These are phyloP conservation scores for Astatoreochromis straeleni DNA, from an alignment of 2,113 vertebrate genomes.

Conservation along the genomic window DNA sequence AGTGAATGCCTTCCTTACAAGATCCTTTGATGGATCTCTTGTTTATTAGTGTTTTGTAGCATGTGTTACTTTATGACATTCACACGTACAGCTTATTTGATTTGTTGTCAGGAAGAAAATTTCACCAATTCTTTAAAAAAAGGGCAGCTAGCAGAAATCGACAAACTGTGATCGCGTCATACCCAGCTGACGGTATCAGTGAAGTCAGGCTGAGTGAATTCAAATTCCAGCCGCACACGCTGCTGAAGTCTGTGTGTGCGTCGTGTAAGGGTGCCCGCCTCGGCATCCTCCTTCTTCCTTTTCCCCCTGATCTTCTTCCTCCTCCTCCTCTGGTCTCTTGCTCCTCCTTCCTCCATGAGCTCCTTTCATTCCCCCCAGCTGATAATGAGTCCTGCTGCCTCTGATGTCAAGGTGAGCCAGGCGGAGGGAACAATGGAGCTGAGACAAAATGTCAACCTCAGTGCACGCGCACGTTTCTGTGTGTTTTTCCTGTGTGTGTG, in stretches of 20 bases:
- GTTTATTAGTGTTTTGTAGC: slow-evolving; percentile 19
- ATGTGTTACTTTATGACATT: background rate
- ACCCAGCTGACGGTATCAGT: background rate
- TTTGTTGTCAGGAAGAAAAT: background rate
- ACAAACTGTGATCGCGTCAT: background rate
- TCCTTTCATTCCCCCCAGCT: slow-evolving; percentile 64
- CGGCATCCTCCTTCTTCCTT: slow-evolving; percentile 37
- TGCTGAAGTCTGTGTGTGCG: background rate
- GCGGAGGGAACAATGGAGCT: slow-evolving; percentile 64
- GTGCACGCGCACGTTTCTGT: background rate
- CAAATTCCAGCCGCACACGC: slow-evolving; percentile 7
- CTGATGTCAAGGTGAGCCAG: slow-evolving; percentile 71
- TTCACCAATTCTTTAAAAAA: background rate
- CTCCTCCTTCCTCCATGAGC: slow-evolving; percentile 43
- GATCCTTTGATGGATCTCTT: slow-evolving; percentile 1
- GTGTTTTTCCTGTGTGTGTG: background rate
- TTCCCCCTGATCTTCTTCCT: slow-evolving; percentile 28
- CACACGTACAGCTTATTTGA: background rate
- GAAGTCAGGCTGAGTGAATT: background rate
- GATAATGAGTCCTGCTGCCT: slow-evolving; percentile 71
- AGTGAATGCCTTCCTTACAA: background rate
- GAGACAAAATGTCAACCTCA: slow-evolving; percentile 67
- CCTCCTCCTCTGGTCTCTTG: background rate
- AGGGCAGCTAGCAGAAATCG: background rate
- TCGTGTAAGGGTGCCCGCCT: slow-evolving; percentile 25